phyloP scores from a whole-genome alignment of 2,888 invertebrate genomes.

The Hetaerina titia region DNA sequence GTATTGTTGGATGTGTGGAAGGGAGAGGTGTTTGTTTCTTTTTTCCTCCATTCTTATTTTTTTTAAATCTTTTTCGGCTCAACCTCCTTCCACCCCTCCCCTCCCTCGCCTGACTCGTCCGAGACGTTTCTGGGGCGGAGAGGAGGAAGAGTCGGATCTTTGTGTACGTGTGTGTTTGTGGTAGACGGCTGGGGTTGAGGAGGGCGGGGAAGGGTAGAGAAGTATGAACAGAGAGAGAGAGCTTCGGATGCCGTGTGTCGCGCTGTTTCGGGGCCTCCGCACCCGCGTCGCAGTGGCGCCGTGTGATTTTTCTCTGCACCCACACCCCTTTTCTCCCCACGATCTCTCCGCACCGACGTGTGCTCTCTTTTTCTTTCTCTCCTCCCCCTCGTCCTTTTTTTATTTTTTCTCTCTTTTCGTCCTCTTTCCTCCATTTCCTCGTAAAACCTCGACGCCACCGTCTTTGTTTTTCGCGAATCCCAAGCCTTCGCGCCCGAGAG shows the following conservation, averaged over 20 bases:
- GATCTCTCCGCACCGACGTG: not conserved
- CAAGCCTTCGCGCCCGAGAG: not conserved
- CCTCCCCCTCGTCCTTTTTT: not conserved
- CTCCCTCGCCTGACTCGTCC: not conserved
- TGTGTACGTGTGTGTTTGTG: not conserved
- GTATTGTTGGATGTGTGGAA: not conserved
- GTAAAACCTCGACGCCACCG: not conserved
- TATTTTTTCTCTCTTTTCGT: not conserved
- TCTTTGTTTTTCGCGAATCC: constrained; percentile 30
- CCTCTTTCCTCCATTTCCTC: not conserved
- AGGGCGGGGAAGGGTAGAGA: too few relatives aligned
- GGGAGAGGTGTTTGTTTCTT: not conserved
- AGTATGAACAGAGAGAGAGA: too few relatives aligned
- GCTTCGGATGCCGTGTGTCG: not conserved
- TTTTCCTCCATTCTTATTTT: not conserved
- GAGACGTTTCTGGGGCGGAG: not conserved
- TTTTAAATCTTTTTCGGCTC: not conserved
- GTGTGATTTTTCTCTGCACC: not conserved
- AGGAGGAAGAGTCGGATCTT: not conserved
- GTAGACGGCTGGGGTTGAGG: not conserved
- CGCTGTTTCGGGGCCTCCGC: not conserved
- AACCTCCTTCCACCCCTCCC: not conserved
- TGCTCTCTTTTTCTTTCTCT: not conserved
- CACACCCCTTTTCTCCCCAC: not conserved
- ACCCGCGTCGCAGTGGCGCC: not conserved